Evolutionary conservation across 2,113 vertebrate species (phyloP), one percentile per base, ranked within the genome.

Genomic region (Prunella himalayana): DNA sequence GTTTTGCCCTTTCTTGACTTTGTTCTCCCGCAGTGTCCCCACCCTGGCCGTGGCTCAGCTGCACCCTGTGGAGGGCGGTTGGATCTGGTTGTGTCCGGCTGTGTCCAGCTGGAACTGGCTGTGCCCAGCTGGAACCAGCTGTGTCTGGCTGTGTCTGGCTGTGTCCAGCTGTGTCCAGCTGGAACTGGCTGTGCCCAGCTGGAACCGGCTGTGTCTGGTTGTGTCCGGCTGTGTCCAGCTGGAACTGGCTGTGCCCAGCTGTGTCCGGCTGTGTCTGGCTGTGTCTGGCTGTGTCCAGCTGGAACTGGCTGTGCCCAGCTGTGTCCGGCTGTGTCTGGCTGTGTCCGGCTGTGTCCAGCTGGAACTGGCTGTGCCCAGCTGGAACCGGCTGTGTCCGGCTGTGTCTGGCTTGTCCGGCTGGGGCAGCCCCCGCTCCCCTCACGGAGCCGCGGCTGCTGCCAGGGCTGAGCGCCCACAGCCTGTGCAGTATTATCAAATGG

Each of bases 1-100:
- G 5, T 25, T 94, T 75, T 56, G 5, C 6, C 16, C 14, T 39
- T 80, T 64, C 35, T 24, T 44, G 17, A 37, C 28, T 4, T n/a
- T 2, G 0, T 5, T 71, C 25, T 10, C 23, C 16, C 1, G 0
- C 9, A 2, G 11, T 1, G 0, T 1, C 35, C 2, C 20, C 0
- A 0, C 5, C 12, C 1, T 0, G 0, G 4, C 41, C 1, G 1
- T 0, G 0, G 24, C 16, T 17, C 16, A 39, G 33, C 24, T 0
- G 0, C 2, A 5, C 21, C 24, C 27, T 44, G 37, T 0, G 0
- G 8, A 3, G 15, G 15, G 7, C 1, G 0, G 21, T 2, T 5
- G 21, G 72, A 80, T 23, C 7, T 13, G 37, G 44, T 18, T 45
- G 44, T 18, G 11, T 17, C 18, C 18, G 7, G 44, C 44, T 44